phyloP scores from a whole-genome alignment of 2,888 invertebrate genomes.

The Cephus runcator region DNA sequence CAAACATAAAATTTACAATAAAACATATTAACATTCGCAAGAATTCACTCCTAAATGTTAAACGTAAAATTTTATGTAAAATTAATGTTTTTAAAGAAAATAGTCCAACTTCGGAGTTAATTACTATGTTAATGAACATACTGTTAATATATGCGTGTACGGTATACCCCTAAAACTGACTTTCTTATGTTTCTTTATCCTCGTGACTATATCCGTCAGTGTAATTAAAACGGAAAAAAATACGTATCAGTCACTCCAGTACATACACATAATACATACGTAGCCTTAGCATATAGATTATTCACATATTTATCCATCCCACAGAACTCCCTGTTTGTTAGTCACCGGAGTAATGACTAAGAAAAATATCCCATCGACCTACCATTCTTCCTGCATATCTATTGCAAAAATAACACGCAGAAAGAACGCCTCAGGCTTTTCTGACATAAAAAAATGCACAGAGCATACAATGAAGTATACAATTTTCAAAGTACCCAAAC shows the following conservation, averaged over 20 bases:
- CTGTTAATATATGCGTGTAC: neutral
- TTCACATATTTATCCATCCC: too few species aligned
- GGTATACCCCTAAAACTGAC: neutral
- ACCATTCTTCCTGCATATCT: constrained; percentile 17
- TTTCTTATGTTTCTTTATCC: constrained; percentile 33
- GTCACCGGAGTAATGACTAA: neutral
- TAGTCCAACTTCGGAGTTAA: neutral
- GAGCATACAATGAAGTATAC: neutral
- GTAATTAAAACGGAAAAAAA: constrained; percentile 36
- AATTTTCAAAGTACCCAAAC: neutral
- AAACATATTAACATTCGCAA: neutral
- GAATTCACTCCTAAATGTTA: too few species aligned
- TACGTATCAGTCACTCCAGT: constrained; percentile 3
- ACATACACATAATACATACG: neutral
- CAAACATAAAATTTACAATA: neutral
- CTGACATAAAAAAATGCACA: neutral
- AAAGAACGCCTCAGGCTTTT: neutral
- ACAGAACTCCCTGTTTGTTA: neutral
- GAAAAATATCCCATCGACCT: constrained; percentile 20
- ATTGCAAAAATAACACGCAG: neutral
- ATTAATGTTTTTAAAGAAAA: neutral
- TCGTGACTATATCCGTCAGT: constrained; percentile 35
- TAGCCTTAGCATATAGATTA: too few species aligned
- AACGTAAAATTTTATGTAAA: too few species aligned
- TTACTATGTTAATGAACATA: too few species aligned